A percentile compares a stretch with the other conserved stretches of the same genome.
Evolutionary conservation across 2,113 vertebrate species (phyloP).

Genomic region (Callipepla californica): DNA sequence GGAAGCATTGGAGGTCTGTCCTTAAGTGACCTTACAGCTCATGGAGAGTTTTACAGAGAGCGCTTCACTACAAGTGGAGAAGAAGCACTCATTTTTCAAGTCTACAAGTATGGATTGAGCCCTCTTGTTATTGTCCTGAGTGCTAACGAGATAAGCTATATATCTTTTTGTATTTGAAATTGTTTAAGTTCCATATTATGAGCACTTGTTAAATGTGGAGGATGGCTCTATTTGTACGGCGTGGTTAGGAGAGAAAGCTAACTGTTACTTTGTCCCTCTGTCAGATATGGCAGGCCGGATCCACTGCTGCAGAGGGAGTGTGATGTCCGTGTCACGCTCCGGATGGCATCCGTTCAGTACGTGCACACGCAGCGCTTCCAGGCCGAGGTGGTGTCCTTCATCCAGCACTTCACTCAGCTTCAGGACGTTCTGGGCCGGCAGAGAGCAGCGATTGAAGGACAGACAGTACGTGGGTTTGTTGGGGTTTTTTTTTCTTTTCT

Average conservation of each 20-base stretch:
- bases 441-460: conserved; percentile 93
- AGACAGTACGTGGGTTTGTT: conserved; percentile 84
- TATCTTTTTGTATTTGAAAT: accelerated
- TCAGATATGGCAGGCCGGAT: conserved; percentile 87
- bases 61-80: conserved; percentile 94
- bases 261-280: accelerated
- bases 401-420: conserved; percentile 96
- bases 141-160: not conserved
- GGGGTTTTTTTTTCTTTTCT: not conserved
- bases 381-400: conserved; percentile 93
- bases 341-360: conserved; percentile 96
- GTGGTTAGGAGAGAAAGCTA: accelerated
- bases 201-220: accelerated
- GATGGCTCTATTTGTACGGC: not conserved
- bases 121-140: not conserved
- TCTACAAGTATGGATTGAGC: conserved; percentile 84
- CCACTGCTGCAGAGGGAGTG: conserved; percentile 83
- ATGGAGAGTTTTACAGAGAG: conserved; percentile 94
- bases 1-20: conserved; percentile 95
- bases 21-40: conserved; percentile 92
- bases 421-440: conserved; percentile 95
- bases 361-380: conserved; percentile 98
- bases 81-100: conserved; percentile 93
- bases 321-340: conserved; percentile 86
- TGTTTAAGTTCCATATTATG: not conserved